Evolutionary conservation across 1,140 invertebrate species (phyloP), one percentile per base, ranked within the genome.

Genomic region (Brachionus plicatilis): DNA sequence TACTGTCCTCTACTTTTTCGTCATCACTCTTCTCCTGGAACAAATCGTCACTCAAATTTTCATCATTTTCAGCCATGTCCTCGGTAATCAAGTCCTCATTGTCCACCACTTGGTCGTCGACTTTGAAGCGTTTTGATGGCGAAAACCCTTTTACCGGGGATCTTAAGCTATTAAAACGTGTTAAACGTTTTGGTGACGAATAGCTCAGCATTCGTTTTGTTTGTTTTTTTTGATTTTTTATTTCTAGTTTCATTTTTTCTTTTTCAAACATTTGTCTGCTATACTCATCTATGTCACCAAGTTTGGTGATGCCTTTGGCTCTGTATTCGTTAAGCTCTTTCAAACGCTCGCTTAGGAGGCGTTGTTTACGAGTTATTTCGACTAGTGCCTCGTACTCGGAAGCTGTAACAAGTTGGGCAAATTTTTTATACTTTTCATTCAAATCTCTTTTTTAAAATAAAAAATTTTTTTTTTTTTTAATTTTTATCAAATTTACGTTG

Each of bases 331-430:
- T 92, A 50, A 97, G 90, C 89, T 96, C 95, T 9, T 93, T 92
- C 24, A 96, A 91, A 78, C 94, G 91, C 85, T 93, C 91, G 86
- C 94, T 92, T 70, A 96, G 89, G 89, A 95, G 94, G 14, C 72
- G 72, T 27, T 47, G 95, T 85, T 93, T 92, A 89, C 94, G 93
- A 72, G 96, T 88, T 85, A 93, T 94, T 78, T 90, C 91, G 53
- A 94, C 90, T 72, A 95, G 92, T 84, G 93, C 92, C 85, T 94
- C 93, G 87, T 96, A 93, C 90, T 96, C 95, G 85, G 93, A 91
- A 41, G 93, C 92, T 0, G 94, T 93, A 87, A 94, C 93, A 90
- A 96, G 96, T 88, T 96, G 95, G 29, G 94, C 93, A 88, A 95
- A 95, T 56, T 93, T 92, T 53, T 94, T 92, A 88, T 96, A 92